phyloP scores from a whole-genome alignment of 2,888 invertebrate genomes.

The Myathropa florea region DNA sequence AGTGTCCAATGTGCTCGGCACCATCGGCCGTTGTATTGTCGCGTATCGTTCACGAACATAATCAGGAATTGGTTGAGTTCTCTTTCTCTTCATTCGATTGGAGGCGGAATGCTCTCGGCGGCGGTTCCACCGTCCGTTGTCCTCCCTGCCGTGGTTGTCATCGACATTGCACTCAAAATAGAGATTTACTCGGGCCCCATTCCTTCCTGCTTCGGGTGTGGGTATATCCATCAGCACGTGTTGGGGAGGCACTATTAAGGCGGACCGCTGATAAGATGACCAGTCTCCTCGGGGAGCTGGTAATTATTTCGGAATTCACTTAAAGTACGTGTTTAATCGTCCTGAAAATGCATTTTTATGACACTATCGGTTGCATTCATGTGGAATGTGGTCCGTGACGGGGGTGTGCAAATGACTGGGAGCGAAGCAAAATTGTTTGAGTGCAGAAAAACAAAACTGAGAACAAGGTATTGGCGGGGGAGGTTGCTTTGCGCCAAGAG shows the following conservation, averaged over 20 bases:
- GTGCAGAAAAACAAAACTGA: background rate
- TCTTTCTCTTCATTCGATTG: background rate
- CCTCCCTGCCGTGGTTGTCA: background rate
- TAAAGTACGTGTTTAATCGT: slow-evolving; percentile 42
- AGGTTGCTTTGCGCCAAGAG: background rate
- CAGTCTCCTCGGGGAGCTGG: background rate
- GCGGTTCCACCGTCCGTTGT: too few species aligned
- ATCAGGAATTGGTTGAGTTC: slow-evolving; percentile 40
- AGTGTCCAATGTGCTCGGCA: background rate
- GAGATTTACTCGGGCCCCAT: slow-evolving; percentile 37
- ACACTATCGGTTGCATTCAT: slow-evolving; percentile 2
- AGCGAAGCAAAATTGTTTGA: background rate
- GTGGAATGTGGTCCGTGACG: slow-evolving; percentile 16
- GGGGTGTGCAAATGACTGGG: background rate
- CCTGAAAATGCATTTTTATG: slow-evolving; percentile 27
- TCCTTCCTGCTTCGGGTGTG: slow-evolving; percentile 33
- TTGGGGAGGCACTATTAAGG: slow-evolving; percentile 18
- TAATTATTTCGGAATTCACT: slow-evolving; percentile 32
- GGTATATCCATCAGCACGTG: slow-evolving; percentile 5
- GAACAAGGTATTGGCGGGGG: background rate
- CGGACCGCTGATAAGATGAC: slow-evolving; percentile 5
- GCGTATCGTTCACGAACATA: slow-evolving; percentile 38
- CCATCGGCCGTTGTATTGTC: background rate
- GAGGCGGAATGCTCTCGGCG: slow-evolving; percentile 20
- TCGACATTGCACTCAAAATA: slow-evolving; percentile 41